Evolutionary conservation across 2,113 vertebrate species (phyloP).

Genomic region (Atherinomorus stipes): DNA sequence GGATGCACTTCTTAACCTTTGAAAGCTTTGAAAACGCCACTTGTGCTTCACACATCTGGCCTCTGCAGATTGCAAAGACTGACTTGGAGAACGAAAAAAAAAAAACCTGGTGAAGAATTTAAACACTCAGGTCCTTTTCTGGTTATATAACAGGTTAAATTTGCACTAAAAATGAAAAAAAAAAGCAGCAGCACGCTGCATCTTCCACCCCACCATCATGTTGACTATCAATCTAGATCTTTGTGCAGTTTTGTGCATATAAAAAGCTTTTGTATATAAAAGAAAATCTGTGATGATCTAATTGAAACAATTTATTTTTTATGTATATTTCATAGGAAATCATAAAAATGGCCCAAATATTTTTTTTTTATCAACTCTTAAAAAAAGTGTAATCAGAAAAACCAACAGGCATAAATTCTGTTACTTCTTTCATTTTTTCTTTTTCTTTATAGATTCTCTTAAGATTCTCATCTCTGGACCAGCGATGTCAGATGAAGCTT

Average conservation of each 20-base stretch:
- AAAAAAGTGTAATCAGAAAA: neutral
- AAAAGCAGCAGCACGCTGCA: neutral
- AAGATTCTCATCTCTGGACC: neutral
- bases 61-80: neutral
- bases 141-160: neutral
- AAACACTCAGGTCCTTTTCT: neutral
- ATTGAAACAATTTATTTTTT: no score
- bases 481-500: neutral
- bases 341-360: no score
- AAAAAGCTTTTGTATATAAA: no score
- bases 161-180: no score
- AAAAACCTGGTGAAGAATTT: neutral
- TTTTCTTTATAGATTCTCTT: no score
- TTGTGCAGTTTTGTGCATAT: no score
- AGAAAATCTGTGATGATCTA: no score
- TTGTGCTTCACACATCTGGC: neutral
- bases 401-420: neutral
- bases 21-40: conserved; percentile 5
- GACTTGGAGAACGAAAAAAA: neutral
- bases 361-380: no score
- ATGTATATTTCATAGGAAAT: no score
- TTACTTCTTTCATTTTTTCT: no score
- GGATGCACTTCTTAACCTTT: neutral
- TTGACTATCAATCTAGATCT: no score
- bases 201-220: no score